Evolutionary conservation across 2,888 invertebrate genomes (phyloP), one percentile per base, ranked within the genome.

Genomic region (Pristionchus mayeri): DNA sequence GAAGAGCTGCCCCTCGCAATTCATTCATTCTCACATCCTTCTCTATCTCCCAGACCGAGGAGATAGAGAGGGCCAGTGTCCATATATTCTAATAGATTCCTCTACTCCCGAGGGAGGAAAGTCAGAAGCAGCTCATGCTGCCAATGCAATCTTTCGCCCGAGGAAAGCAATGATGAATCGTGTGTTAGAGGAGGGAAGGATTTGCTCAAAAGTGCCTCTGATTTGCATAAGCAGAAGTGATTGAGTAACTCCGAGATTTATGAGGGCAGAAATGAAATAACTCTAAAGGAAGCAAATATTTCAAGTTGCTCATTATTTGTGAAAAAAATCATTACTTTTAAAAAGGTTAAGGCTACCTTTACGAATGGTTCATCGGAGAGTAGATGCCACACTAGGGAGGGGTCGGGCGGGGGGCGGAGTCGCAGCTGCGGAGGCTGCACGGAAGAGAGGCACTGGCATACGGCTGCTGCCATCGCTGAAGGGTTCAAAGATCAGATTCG

Each of bases 361-460:
- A 87, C 83, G 79, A 88, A 88, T 40, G 87, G 86, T 82, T 91
- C 91, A 75, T 91, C 89, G 48, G 89, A 88, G 80, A 91, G 86
- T 44, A 91, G 86, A 80, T 91, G 89, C 91, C 90, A 91, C 40
- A 91, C 87, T 48, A 90, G 86, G 18, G 90, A 89, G 24, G 91
- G 89, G 86, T 91, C 91, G 82, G 91, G 91, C 67, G 91, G 91
- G 21, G 91, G 90, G 2, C 88, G 89, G 50, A 91, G 83, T 84
- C 89, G 88, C 84, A 90, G 90, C 24, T 87, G 63, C n/a, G 91
- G 89, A 79, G 91, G 90, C 34, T 87, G 85, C 34, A 86, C 67
- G 37, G 87, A 87, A 50, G 87, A 85, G 44, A 90, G 84, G 86
- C 91, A 91, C 84, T 88, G 87, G 86, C 91, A 91, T 13, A 48